Conservation (phyloP, 2,888 invertebrate genomes). For the Diloba caeruleocephala region DNA sequence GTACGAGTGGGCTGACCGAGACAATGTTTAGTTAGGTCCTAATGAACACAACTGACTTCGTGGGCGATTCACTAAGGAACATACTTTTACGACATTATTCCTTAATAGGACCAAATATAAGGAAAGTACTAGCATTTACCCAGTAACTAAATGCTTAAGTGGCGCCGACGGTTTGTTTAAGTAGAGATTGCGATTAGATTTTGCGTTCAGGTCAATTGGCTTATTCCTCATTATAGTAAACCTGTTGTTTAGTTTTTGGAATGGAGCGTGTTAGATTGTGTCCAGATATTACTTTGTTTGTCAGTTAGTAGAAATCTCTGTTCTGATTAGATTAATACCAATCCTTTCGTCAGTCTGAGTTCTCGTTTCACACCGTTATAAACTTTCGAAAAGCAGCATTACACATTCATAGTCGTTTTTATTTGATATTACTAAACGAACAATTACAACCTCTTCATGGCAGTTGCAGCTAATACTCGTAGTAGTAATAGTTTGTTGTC, state of each 20-base stretch:
- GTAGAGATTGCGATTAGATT: conserved; percentile 16
- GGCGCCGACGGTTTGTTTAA: conserved; percentile 2
- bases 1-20: conserved; percentile 68
- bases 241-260: too few species aligned
- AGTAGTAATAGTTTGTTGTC: conserved; percentile 3
- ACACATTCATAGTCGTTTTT: too few species aligned
- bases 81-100: conserved; percentile 47
- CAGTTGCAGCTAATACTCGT: neutral
- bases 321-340: neutral
- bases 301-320: too few species aligned
- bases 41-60: conserved; percentile 52
- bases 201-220: conserved; percentile 20
- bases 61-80: conserved; percentile 59
- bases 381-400: too few species aligned
- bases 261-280: conserved; percentile 1
- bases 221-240: conserved; percentile 15
- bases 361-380: too few species aligned
- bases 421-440: too few species aligned
- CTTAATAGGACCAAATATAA: conserved; percentile 55
- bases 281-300: neutral
- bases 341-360: neutral
- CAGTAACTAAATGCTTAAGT: conserved; percentile 25
- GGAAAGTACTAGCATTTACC: conserved; percentile 25
- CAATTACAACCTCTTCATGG: too few species aligned
- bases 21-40: conserved; percentile 53